A percentile compares a stretch with the other conserved stretches of the same genome.
Evolutionary conservation across 2,888 invertebrate species (phyloP).

Genomic region (Polydesmus complanatus): DNA sequence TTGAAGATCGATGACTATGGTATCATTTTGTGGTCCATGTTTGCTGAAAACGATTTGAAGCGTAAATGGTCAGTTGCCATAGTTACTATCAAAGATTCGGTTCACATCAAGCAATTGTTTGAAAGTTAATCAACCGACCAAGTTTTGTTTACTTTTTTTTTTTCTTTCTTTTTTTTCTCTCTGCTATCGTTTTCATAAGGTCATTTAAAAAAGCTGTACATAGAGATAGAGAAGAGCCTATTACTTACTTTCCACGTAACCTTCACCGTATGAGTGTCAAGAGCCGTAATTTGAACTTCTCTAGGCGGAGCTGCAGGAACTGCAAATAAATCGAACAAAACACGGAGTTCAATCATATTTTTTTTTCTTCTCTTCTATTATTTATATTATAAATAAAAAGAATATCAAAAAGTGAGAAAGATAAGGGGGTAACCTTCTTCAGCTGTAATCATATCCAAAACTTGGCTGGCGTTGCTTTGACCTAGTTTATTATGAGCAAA

Average conservation of each 20-base stretch:
- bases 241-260: conserved; percentile 27
- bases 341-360: not conserved
- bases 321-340: conserved; percentile 3
- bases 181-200: not conserved
- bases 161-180: not conserved
- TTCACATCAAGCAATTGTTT: not conserved
- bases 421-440: conserved; percentile 10
- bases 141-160: not conserved
- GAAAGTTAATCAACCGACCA: not conserved
- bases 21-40: not conserved
- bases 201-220: not conserved
- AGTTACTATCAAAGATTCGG: not conserved
- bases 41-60: conserved; percentile 26
- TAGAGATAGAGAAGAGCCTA: not conserved
- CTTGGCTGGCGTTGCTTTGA: conserved; percentile 12
- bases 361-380: too few relatives aligned
- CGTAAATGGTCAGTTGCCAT: not conserved
- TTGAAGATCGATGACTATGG: too few relatives aligned
- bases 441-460: conserved; percentile 6
- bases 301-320: conserved; percentile 26
- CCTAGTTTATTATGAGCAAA: conserved; percentile 15
- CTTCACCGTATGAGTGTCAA: conserved; percentile 29
- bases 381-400: too few relatives aligned
- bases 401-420: not conserved
- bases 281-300: conserved; percentile 28